Evolutionary conservation across 1,140 invertebrate genomes (phyloP).

Genomic region (Holcopasites calliopsidis): DNA sequence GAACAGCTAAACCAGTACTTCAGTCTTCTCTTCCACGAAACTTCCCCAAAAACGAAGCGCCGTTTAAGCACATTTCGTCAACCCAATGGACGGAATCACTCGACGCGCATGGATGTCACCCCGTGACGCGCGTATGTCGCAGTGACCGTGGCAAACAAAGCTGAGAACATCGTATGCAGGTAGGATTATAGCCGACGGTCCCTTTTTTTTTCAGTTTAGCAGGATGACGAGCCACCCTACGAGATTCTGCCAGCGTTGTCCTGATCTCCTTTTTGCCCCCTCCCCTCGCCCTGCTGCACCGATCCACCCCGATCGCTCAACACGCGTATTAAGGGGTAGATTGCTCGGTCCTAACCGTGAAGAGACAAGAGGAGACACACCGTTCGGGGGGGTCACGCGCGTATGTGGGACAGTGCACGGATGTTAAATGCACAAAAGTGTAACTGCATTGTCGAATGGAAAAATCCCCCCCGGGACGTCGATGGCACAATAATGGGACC

Average conservation of each 20-base stretch:
- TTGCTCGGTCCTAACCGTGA: neutral
- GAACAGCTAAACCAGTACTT: neutral
- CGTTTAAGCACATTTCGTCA: slow-evolving; percentile 61
- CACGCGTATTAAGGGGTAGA: slow-evolving; percentile 25
- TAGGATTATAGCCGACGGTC: slow-evolving; percentile 77
- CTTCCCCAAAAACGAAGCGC: slow-evolving; percentile 7
- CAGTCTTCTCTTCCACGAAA: neutral
- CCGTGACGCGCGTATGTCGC: slow-evolving; percentile 46
- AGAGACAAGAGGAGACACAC: neutral
- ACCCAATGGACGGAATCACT: slow-evolving; percentile 9
- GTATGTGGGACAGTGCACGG: slow-evolving; percentile 61
- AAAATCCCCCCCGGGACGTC: slow-evolving; percentile 78
- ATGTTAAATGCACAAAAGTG: slow-evolving; percentile 79
- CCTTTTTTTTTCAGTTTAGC: slow-evolving; percentile 72
- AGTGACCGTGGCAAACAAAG: slow-evolving; percentile 60
- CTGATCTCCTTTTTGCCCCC: slow-evolving; percentile 15
- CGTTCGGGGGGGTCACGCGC: slow-evolving; percentile 27
- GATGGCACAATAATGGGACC: slow-evolving; percentile 80
- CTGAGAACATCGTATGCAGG: slow-evolving; percentile 78
- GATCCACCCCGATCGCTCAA: slow-evolving; percentile 7
- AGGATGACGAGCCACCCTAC: slow-evolving; percentile 62
- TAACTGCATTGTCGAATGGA: slow-evolving; percentile 78
- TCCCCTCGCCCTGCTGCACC: neutral
- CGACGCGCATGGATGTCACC: no score
- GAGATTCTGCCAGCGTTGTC: slow-evolving; percentile 39